Conservation (phyloP, 2,113 vertebrate genomes). For the Tauraco erythrolophus region DNA sequence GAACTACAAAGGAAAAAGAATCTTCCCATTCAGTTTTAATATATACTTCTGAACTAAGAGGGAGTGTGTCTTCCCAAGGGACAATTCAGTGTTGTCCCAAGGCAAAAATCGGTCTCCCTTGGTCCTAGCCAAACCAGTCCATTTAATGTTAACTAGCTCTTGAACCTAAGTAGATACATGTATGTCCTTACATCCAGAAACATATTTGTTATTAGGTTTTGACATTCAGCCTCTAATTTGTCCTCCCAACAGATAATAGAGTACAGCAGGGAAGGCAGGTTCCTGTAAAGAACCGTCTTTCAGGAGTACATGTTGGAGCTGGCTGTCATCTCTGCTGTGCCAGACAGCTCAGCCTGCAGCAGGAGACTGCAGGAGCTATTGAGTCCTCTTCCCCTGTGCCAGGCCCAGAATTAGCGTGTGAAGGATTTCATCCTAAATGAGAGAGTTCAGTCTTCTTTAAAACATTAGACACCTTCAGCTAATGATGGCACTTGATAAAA, state of each 20-base stretch:
- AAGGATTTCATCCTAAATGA: not conserved
- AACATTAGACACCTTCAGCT: not conserved
- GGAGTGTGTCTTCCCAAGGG: not conserved
- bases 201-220: not conserved
- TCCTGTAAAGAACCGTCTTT: rapidly evolving
- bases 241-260: not conserved
- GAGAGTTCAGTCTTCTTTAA: not conserved
- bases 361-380: not conserved
- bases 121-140: not conserved
- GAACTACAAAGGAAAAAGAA: not conserved
- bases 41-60: not conserved
- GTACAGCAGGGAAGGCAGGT: not conserved
- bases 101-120: not conserved
- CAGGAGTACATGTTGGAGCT: not conserved
- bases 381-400: not conserved
- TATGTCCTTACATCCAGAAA: not conserved
- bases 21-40: not conserved
- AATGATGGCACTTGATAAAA: not conserved
- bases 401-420: not conserved
- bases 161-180: not conserved
- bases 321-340: not conserved
- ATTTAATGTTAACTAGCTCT: not conserved
- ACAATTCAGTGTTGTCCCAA: not conserved
- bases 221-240: not conserved
- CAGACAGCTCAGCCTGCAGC: not conserved